Evolutionary conservation across 1,140 invertebrate genomes (phyloP).

Genomic region (Pinna nobilis): DNA sequence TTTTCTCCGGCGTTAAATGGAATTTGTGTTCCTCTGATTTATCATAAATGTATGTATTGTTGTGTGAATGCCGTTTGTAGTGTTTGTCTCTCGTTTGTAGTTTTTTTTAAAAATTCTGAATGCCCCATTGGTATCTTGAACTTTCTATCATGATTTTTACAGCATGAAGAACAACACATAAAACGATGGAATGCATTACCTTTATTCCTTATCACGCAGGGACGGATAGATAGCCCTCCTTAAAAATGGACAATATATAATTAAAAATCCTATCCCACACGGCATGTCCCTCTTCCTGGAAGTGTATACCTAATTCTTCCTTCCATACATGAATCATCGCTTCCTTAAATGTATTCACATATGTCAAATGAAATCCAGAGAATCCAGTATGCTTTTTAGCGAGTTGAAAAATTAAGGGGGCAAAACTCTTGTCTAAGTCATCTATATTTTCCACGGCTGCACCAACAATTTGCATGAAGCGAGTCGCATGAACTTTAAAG

Average conservation of each 20-base stretch:
- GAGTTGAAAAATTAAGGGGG: constrained; percentile 44
- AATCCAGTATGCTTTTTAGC: constrained; percentile 55
- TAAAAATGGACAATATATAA: constrained; percentile 55
- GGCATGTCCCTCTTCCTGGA: constrained; percentile 19
- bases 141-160: no score
- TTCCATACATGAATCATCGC: constrained; percentile 50
- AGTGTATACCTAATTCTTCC: constrained; percentile 45
- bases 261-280: constrained; percentile 50
- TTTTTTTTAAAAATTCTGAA: no score
- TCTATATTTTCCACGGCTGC: constrained; percentile 59
- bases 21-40: no score
- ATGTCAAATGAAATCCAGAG: constrained; percentile 50
- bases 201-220: no score
- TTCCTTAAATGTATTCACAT: constrained; percentile 50
- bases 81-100: no score
- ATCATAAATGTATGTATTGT: no score
- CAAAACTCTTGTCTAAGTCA: constrained; percentile 40
- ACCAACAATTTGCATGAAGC: constrained; percentile 62
- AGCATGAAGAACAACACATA: no score
- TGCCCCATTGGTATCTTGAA: no score
- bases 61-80: no score
- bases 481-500: constrained; percentile 58
- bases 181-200: no score
- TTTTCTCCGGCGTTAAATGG: no score
- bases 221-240: constrained; percentile 57